Conservation (phyloP, 2,113 vertebrate genomes). For the Piliocolobus tephrosceles region DNA sequence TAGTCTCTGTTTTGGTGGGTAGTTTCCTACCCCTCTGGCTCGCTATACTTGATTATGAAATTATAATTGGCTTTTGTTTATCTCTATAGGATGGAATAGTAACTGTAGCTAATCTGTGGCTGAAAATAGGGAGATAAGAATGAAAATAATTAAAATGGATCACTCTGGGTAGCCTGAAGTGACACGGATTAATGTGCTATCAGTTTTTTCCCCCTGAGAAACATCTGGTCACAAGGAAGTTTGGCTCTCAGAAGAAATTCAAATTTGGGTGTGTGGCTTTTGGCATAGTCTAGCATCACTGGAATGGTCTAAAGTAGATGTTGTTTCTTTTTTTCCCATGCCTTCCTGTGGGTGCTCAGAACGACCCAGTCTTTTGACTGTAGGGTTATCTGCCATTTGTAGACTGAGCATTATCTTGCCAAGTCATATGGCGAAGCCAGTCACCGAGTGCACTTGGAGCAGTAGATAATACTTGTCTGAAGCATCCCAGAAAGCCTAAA, state of each 20-base stretch:
- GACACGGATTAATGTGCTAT: conserved; percentile 57
- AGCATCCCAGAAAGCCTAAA: neutral
- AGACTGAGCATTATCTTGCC: neutral
- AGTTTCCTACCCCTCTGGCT: neutral
- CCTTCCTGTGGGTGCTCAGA: neutral
- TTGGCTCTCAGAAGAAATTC: conserved; percentile 64
- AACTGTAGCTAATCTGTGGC: conserved; percentile 51
- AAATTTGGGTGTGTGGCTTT: conserved; percentile 60
- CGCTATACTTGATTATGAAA: neutral
- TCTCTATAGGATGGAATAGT: neutral
- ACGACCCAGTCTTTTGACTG: neutral
- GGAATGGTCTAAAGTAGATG: conserved; percentile 45
- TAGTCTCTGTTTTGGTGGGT: neutral
- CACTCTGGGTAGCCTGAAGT: conserved; percentile 23
- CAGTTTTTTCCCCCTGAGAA: conserved; percentile 66
- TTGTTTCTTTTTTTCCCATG: conserved; percentile 62
- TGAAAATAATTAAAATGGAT: conserved; percentile 60
- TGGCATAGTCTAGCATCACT: conserved; percentile 39
- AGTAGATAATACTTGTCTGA: neutral
- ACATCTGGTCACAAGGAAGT: conserved; percentile 63
- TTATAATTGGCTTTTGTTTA: conserved; percentile 28
- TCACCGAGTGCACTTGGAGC: neutral
- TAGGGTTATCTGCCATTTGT: neutral
- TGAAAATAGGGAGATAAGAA: conserved; percentile 34
- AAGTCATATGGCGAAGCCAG: neutral